Percentiles rank a stretch among this genome's conserved stretches.
Conservation (phyloP, 2,888 invertebrate species). For the Morpho achilles region DNA sequence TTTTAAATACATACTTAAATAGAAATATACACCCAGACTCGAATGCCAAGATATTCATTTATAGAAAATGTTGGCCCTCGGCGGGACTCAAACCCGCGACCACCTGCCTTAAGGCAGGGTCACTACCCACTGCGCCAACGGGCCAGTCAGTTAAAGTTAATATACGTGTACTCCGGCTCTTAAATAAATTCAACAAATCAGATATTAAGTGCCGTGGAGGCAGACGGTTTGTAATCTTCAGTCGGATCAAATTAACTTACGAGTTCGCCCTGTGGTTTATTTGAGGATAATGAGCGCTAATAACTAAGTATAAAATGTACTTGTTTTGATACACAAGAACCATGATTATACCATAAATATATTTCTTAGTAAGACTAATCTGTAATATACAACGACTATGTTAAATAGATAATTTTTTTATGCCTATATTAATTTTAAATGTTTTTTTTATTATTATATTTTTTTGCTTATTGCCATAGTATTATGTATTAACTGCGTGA, state of each 20-base stretch:
- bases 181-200: slow-evolving; percentile 59
- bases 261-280: slow-evolving; percentile 48
- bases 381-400: slow-evolving; percentile 1
- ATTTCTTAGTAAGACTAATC: slow-evolving; percentile 4
- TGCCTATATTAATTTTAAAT: too few relatives aligned
- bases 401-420: background rate
- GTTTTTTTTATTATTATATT: too few relatives aligned
- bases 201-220: slow-evolving; percentile 51
- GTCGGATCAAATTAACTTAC: slow-evolving; percentile 62
- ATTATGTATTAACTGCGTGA: too few relatives aligned
- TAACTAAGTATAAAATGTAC: slow-evolving; percentile 46
- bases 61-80: too few relatives aligned
- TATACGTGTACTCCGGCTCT: background rate
- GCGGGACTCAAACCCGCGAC: too few relatives aligned
- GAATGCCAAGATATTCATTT: too few relatives aligned
- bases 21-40: too few relatives aligned
- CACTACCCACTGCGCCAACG: too few relatives aligned
- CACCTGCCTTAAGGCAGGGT: too few relatives aligned
- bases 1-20: too few relatives aligned
- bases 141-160: too few relatives aligned
- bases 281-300: slow-evolving; percentile 59
- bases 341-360: slow-evolving; percentile 6
- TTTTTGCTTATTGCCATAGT: too few relatives aligned
- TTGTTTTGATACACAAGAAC: slow-evolving; percentile 45
- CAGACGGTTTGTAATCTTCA: slow-evolving; percentile 45